Conservation (phyloP, 1,140 invertebrate species). For the Cydia splendana region DNA sequence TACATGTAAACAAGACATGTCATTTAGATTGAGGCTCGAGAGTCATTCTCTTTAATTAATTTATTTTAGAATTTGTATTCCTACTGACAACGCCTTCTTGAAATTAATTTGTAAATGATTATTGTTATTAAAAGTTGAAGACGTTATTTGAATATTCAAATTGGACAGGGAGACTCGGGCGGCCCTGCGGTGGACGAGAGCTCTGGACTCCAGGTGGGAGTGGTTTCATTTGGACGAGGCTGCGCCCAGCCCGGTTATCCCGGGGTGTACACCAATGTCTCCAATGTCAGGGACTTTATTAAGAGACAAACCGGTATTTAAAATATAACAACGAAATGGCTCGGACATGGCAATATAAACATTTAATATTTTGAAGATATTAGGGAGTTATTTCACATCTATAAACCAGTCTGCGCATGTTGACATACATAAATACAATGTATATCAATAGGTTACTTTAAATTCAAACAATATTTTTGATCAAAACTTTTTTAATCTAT, state of each 20-base stretch:
- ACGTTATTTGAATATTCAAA: conserved; percentile 36
- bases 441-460: too few relatives aligned
- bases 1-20: too few relatives aligned
- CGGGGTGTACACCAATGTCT: conserved; percentile 82
- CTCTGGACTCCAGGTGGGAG: conserved; percentile 68
- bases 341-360: not conserved
- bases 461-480: too few relatives aligned
- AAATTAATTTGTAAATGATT: too few relatives aligned
- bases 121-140: not conserved
- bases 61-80: too few relatives aligned
- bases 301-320: conserved; percentile 13
- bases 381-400: too few relatives aligned
- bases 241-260: conserved; percentile 80
- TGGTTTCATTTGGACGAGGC: conserved; percentile 82
- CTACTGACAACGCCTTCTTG: too few relatives aligned
- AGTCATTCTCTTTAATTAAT: too few relatives aligned
- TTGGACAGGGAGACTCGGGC: conserved; percentile 75
- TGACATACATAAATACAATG: too few relatives aligned
- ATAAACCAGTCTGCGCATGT: too few relatives aligned
- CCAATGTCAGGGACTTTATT: conserved; percentile 53
- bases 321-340: not conserved
- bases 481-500: too few relatives aligned
- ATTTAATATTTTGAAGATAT: not conserved
- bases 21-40: too few relatives aligned
- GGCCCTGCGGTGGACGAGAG: conserved; percentile 68